phyloP scores from a whole-genome alignment of 2,113 vertebrate genomes.

The Sula dactylatra region DNA sequence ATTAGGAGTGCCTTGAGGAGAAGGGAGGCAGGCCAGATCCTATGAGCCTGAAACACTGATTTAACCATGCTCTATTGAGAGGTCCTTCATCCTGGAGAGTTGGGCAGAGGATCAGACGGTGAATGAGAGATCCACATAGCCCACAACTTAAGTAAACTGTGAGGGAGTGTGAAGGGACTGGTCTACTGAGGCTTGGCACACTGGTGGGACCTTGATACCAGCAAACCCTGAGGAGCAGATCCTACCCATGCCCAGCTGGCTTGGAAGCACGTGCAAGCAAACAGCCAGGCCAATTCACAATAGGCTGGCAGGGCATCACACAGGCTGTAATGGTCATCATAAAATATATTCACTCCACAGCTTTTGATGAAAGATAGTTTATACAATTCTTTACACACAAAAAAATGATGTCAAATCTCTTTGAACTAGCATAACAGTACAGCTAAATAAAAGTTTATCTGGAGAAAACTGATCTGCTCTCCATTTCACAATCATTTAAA shows the following conservation, averaged over 20 bases:
- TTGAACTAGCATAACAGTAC: not conserved
- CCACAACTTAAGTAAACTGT: not conserved
- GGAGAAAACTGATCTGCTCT: not conserved
- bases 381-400: not conserved
- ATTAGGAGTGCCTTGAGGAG: not conserved
- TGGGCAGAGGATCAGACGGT: not conserved
- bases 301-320: not conserved
- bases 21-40: not conserved
- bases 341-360: not conserved
- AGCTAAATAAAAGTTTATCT: not conserved
- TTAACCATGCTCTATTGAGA: not conserved
- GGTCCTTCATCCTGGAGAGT: not conserved
- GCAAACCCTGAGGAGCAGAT: not conserved
- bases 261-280: rapidly evolving
- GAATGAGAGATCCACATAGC: not conserved
- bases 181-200: not conserved
- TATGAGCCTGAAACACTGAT: not conserved
- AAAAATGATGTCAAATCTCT: not conserved
- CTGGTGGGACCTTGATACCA: not conserved
- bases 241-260: not conserved
- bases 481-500: not conserved
- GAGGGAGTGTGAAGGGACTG: not conserved
- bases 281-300: not conserved
- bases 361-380: not conserved
- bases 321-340: not conserved